These are phyloP conservation scores for Eidolon helvum DNA, from an alignment of 2,113 vertebrate genomes.

Conservation along the genomic window DNA sequence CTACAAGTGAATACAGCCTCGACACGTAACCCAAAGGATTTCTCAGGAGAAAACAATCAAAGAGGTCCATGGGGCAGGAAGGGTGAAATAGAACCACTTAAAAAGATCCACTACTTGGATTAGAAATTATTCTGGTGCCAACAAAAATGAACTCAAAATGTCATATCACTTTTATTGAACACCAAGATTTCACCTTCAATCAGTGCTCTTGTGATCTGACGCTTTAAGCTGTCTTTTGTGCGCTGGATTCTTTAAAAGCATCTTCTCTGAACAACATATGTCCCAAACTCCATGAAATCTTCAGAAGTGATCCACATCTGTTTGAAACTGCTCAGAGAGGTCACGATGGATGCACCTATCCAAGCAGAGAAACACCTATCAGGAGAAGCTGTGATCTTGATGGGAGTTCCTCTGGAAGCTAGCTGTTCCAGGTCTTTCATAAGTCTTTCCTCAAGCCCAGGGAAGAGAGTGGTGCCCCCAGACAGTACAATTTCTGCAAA, in stretches of 20 bases:
- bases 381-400: constrained; percentile 73
- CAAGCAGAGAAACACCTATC: constrained; percentile 73
- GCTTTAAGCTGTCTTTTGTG: not conserved
- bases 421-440: constrained; percentile 65
- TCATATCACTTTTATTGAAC: not conserved
- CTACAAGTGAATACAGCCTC: not conserved
- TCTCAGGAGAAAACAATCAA: not conserved
- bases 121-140: not conserved
- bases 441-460: constrained; percentile 73
- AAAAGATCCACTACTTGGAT: not conserved
- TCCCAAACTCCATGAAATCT: constrained; percentile 74
- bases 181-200: not conserved
- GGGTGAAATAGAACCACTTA: not conserved
- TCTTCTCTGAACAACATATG: constrained; percentile 66
- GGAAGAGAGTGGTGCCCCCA: constrained; percentile 74
- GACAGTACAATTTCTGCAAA: constrained; percentile 72
- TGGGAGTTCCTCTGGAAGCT: constrained; percentile 47
- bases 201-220: not conserved
- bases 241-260: constrained; percentile 65
- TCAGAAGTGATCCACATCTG: constrained; percentile 74
- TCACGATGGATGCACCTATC: constrained; percentile 74
- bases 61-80: not conserved
- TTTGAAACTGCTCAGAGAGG: constrained; percentile 76
- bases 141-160: not conserved
- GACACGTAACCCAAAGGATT: not conserved